Evolutionary conservation across 1,140 invertebrate genomes (phyloP), one percentile per base, ranked within the genome.

Genomic region (Potamilus streckersoni): DNA sequence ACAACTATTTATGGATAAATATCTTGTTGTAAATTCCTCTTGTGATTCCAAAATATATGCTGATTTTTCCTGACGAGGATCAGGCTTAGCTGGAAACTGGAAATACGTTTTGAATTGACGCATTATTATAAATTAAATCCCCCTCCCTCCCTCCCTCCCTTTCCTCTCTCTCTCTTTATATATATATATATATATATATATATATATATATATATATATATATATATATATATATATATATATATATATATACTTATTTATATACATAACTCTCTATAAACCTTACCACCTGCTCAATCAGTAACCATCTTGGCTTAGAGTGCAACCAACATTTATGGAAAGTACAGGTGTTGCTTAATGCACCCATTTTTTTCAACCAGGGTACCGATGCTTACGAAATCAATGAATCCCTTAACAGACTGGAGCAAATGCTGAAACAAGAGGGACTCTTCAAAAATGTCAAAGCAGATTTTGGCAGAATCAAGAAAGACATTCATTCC

Each of bases 401-500:
- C 5, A 74, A 71, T 58, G 38, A 57, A 8, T 69, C 73, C 20
- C 71, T 82, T 17, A 78, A 64, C 31, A 67, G 74, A 5, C 71
- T 82, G 14, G 81, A 82, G 61, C 79, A 80, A 61, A 75, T 76
- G 1, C 60, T 82, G n/a, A 82, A 82, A 58, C 77, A 82, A n/a
- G 81, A 82, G 23, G 81, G 81, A 27, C 72, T 82, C 8, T 82
- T 76, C 56, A 82, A 82, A 71, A 82, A 80, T 71, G 78, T 82
- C 13, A 82, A 82, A 66, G 64, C 73, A 49, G 78, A 77, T 56
- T 82, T 82, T 23, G 74, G 73, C 20, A 56, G 67, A 57, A 70
- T 80, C 38, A 78, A 78, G 61, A 82, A 82, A 76, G 78, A 80
- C 4, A 80, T 82, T 59, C 66, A 80, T 1, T 74, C 73, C 38